Conservation (phyloP, 2,888 invertebrate genomes). For the Eurytoma californica region DNA sequence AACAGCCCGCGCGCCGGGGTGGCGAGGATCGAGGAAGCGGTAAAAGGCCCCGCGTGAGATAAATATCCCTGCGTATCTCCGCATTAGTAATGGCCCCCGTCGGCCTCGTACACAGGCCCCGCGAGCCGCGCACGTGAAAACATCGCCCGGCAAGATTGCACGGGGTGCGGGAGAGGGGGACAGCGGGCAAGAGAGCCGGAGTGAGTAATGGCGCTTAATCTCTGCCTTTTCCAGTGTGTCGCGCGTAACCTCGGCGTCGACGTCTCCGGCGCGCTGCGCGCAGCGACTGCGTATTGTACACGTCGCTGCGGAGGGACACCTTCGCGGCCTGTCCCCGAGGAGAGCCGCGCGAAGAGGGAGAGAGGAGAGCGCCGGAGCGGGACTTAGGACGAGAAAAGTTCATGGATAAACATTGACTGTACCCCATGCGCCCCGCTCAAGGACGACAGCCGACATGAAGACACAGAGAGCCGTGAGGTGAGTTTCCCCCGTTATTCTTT, state of each 20-base stretch:
- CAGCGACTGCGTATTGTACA: no score
- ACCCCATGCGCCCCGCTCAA: conserved; percentile 8
- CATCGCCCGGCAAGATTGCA: not conserved
- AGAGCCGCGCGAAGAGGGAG: not conserved
- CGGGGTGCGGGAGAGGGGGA: no score
- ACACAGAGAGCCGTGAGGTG: conserved; percentile 55
- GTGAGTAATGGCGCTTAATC: conserved; percentile 25
- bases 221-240: conserved; percentile 22
- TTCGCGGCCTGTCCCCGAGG: not conserved
- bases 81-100: conserved; percentile 16
- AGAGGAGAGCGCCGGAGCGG: not conserved
- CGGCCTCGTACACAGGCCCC: not conserved
- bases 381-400: conserved; percentile 30
- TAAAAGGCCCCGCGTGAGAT: not conserved
- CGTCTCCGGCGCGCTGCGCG: not conserved
- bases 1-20: not conserved
- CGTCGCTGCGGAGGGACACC: no score
- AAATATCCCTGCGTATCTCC: conserved; percentile 5
- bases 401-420: conserved; percentile 48
- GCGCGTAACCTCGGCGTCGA: not conserved
- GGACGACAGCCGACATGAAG: conserved; percentile 49
- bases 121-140: not conserved
- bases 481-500: conserved; percentile 31
- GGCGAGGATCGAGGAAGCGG: not conserved
- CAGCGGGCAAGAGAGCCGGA: not conserved